Conservation (phyloP, 2,113 vertebrate genomes). For the Alligator sinensis region DNA sequence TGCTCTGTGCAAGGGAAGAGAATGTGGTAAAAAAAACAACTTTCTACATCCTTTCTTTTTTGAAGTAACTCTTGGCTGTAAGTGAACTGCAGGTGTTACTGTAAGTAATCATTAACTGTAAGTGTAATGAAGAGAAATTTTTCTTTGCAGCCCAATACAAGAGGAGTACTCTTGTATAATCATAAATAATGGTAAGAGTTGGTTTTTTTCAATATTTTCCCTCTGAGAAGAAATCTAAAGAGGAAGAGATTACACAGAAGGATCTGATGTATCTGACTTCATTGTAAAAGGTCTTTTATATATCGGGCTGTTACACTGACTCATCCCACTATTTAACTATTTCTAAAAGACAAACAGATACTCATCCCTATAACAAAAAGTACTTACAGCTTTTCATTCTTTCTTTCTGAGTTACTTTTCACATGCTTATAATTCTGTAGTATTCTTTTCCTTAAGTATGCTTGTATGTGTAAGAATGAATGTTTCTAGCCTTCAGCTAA, state of each 20-base stretch:
- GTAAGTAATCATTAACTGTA: too few relatives aligned
- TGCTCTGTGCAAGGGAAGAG: background rate
- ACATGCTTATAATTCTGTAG: background rate
- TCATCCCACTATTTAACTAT: background rate
- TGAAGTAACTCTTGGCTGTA: background rate
- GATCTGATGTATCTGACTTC: background rate
- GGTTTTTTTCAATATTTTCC: background rate
- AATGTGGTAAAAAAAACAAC: background rate
- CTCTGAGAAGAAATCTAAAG: background rate
- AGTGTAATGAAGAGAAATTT: background rate
- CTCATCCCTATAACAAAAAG: background rate
- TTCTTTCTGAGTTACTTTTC: background rate
- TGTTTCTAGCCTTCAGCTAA: background rate
- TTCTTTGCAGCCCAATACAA: background rate
- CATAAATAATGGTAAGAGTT: background rate
- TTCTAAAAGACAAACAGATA: background rate
- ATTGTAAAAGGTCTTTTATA: background rate
- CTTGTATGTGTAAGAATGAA: background rate
- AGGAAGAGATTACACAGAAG: background rate
- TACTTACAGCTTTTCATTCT: background rate
- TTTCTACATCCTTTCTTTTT: background rate
- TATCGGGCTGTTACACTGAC: background rate
- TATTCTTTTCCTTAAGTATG: background rate
- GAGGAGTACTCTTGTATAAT: background rate
- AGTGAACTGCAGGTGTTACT: background rate